Evolutionary conservation across 2,113 vertebrate species (phyloP).

Genomic region (Meriones unguiculatus): DNA sequence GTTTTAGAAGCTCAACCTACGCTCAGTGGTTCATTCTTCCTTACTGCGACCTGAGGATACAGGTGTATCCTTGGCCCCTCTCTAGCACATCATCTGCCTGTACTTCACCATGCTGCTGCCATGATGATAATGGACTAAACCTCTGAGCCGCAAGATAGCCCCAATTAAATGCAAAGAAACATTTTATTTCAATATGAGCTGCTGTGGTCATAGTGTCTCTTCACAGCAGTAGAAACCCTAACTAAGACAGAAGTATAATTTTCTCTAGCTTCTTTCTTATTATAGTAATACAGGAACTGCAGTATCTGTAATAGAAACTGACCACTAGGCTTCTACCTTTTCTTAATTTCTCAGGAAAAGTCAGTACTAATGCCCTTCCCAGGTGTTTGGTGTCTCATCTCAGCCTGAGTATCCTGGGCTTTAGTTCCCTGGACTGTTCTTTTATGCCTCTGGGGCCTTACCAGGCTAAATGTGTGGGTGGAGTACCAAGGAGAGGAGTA

Average conservation of each 20-base stretch:
- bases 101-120: not conserved
- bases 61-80: not conserved
- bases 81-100: not conserved
- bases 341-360: not conserved
- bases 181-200: not conserved
- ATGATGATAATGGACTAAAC: not conserved
- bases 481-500: too few species aligned
- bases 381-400: not conserved
- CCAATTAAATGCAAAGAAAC: not conserved
- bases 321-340: not conserved
- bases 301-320: not conserved
- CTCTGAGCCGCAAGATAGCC: not conserved
- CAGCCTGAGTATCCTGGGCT: not conserved
- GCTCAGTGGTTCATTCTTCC: not conserved
- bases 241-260: not conserved
- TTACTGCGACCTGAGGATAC: not conserved
- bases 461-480: not conserved
- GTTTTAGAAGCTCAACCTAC: too few species aligned
- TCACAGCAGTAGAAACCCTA: not conserved
- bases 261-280: not conserved
- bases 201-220: not conserved
- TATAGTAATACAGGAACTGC: not conserved
- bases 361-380: not conserved
- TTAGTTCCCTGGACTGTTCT: not conserved
- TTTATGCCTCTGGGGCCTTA: not conserved